Conservation (phyloP, 2,113 vertebrate species). For the Atractosteus spatula region DNA sequence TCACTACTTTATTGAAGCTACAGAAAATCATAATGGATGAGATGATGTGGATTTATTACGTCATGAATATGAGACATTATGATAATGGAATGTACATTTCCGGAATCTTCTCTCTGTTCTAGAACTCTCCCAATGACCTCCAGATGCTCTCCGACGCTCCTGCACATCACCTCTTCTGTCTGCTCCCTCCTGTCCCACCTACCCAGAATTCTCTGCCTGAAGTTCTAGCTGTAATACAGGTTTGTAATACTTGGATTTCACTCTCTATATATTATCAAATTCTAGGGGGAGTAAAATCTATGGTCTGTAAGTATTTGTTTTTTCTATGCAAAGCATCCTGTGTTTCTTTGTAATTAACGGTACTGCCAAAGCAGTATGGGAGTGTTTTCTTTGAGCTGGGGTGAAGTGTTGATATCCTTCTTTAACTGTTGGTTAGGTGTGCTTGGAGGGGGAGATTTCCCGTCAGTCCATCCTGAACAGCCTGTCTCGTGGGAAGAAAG, state of each 20-base stretch:
- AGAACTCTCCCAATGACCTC: constrained; percentile 97
- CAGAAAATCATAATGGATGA: too few relatives aligned
- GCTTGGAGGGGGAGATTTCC: constrained; percentile 94
- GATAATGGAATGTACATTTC: too few relatives aligned
- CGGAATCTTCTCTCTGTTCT: constrained; percentile 21
- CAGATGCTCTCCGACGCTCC: constrained; percentile 97
- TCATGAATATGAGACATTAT: too few relatives aligned
- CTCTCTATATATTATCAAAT: too few relatives aligned
- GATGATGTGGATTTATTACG: too few relatives aligned
- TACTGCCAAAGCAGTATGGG: too few relatives aligned
- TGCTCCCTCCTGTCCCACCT: constrained; percentile 87
- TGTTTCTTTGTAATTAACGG: too few relatives aligned
- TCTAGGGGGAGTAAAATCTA: too few relatives aligned
- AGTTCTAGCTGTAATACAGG: constrained; percentile 94
- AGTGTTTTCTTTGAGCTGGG: not conserved
- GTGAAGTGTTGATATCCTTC: not conserved
- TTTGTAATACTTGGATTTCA: constrained; percentile 42
- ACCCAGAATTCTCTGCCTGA: constrained; percentile 93
- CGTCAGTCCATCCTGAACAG: constrained; percentile 90
- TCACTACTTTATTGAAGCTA: too few relatives aligned
- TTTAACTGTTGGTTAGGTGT: constrained; percentile 67
- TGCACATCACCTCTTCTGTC: constrained; percentile 95
- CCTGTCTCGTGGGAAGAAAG: constrained; percentile 92
- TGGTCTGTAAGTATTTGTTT: too few relatives aligned
- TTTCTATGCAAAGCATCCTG: too few relatives aligned